Conservation (phyloP, 2,797 vertebrate species). For the Galaxias olidus region DNA sequence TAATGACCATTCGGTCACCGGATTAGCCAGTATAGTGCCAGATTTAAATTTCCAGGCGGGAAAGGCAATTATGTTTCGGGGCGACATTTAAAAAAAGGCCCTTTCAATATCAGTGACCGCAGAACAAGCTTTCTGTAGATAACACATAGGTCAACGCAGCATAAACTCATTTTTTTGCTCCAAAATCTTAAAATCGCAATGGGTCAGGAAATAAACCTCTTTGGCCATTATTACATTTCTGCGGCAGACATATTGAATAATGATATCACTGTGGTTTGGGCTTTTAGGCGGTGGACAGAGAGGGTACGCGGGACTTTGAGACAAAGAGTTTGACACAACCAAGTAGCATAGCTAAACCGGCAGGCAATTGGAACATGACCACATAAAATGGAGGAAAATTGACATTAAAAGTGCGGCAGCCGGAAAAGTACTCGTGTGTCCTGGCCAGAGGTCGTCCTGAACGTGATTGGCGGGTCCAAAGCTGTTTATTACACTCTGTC, state of each 20-base stretch:
- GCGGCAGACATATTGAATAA: constrained; percentile 38
- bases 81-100: constrained; percentile 12
- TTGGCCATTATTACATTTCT: constrained; percentile 37
- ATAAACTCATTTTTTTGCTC: too few relatives aligned
- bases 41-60: constrained; percentile 32
- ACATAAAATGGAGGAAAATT: constrained; percentile 23
- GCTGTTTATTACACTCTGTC: constrained; percentile 31
- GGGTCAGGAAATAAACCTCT: too few relatives aligned
- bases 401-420: constrained; percentile 14
- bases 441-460: constrained; percentile 39
- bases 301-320: constrained; percentile 9
- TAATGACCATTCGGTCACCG: constrained; percentile 39
- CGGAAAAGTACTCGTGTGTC: constrained; percentile 35
- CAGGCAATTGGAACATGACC: neutral
- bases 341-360: neutral
- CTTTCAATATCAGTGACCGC: constrained; percentile 1
- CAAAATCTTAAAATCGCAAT: too few relatives aligned
- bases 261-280: constrained; percentile 17
- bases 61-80: constrained; percentile 9
- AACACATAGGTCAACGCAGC: neutral
- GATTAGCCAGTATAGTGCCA: constrained; percentile 38
- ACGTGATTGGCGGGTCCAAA: constrained; percentile 45
- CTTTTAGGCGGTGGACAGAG: constrained; percentile 24
- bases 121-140: constrained; percentile 1
- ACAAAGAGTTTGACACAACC: constrained; percentile 1